A percentile compares a stretch with the other conserved stretches of the same genome.
phyloP scores from a whole-genome alignment of 1,140 invertebrate genomes.

The Nixonia krombeini region DNA sequence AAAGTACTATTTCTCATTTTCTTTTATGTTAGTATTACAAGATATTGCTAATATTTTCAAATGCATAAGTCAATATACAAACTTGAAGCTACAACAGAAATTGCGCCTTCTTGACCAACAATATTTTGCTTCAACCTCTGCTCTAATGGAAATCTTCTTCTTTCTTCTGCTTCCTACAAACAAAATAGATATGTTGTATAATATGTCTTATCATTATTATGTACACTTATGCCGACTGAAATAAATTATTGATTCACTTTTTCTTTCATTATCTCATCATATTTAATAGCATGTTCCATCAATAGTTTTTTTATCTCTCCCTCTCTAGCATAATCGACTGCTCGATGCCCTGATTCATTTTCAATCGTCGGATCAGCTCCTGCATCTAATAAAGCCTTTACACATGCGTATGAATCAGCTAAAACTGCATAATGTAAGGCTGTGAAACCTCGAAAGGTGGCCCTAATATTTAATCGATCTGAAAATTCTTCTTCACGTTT shows the following conservation, averaged over 20 bases:
- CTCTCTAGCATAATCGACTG: slow-evolving; percentile 83
- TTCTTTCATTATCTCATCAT: slow-evolving; percentile 61
- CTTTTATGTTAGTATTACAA: no score
- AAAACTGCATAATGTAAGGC: slow-evolving; percentile 92
- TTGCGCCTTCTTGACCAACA: slow-evolving; percentile 91
- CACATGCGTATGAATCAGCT: slow-evolving; percentile 77
- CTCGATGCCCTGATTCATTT: slow-evolving; percentile 84
- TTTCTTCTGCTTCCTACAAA: slow-evolving; percentile 82
- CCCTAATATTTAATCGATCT: slow-evolving; percentile 79
- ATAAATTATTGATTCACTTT: slow-evolving; percentile 57
- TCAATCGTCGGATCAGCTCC: slow-evolving; percentile 82
- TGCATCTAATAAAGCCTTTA: slow-evolving; percentile 75
- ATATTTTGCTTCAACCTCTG: slow-evolving; percentile 87
- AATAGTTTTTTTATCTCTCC: slow-evolving; percentile 73
- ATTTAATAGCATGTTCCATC: slow-evolving; percentile 59
- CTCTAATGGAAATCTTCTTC: slow-evolving; percentile 90
- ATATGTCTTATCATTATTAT: no score
- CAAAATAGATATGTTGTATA: slow-evolving; percentile 66
- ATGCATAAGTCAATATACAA: slow-evolving; percentile 44
- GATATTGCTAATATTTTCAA: no score
- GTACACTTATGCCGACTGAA: no score
- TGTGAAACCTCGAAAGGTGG: slow-evolving; percentile 88
- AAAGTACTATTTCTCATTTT: no score
- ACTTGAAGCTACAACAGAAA: slow-evolving; percentile 88
- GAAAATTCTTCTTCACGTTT: slow-evolving; percentile 87